These are phyloP conservation scores for Hipposideros armiger DNA, from an alignment of 2,113 vertebrate genomes.

Conservation along the genomic window DNA sequence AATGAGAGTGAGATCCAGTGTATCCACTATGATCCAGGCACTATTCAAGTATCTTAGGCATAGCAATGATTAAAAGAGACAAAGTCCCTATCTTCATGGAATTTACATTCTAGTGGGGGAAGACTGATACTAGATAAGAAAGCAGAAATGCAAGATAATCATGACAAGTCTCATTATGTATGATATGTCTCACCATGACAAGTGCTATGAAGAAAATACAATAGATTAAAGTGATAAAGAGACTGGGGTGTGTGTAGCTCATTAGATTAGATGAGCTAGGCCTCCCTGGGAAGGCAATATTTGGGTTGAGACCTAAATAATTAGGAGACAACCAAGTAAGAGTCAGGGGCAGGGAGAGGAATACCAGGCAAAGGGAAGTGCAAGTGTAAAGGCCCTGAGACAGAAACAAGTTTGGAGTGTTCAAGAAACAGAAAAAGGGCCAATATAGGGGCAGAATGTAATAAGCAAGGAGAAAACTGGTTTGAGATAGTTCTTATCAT, in stretches of 20 bases:
- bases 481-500: not conserved
- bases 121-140: not conserved
- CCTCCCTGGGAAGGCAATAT: not conserved
- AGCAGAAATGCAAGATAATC: not conserved
- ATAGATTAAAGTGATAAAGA: not conserved
- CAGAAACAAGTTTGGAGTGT: not conserved
- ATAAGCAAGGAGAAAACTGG: not conserved
- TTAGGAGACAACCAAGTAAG: not conserved
- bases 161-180: not conserved
- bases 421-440: not conserved
- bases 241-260: not conserved
- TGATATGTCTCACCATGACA: not conserved
- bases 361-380: not conserved
- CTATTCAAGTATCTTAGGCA: not conserved
- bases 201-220: constrained; percentile 20
- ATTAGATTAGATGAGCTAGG: not conserved
- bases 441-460: not conserved
- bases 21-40: not conserved
- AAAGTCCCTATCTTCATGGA: not conserved
- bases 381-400: not conserved
- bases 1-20: not conserved
- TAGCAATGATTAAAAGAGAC: not conserved
- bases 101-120: not conserved
- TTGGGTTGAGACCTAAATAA: not conserved
- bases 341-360: not conserved